Evolutionary conservation across 2,888 invertebrate genomes (phyloP).

Genomic region (Diaperis boleti): DNA sequence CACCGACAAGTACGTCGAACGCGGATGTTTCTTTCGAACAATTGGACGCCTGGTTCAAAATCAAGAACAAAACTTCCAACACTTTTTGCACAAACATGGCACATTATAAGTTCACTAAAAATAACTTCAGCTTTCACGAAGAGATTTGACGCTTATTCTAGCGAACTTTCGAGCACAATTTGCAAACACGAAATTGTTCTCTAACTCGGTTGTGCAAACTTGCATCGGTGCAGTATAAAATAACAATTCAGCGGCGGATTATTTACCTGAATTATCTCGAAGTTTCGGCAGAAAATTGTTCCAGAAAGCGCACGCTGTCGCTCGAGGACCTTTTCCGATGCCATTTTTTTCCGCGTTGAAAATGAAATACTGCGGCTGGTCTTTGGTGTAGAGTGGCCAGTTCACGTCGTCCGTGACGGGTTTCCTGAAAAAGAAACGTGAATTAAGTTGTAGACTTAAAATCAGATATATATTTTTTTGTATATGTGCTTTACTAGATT

Average conservation of each 20-base stretch:
- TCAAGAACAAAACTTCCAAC: background rate
- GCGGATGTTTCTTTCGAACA: too few species aligned
- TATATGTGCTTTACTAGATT: too few species aligned
- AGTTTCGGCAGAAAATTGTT: constrained; percentile 94
- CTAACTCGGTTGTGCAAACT: background rate
- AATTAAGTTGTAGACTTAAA: too few species aligned
- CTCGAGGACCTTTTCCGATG: constrained; percentile 79
- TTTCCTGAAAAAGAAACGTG: constrained; percentile 68
- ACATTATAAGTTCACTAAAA: too few species aligned
- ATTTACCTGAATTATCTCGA: constrained; percentile 76
- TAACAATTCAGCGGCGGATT: background rate
- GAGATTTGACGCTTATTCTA: background rate
- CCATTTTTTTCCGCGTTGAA: constrained; percentile 86
- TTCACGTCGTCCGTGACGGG: constrained; percentile 78
- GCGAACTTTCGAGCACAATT: background rate
- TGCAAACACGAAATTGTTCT: background rate
- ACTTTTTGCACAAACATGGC: background rate
- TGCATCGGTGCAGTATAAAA: constrained; percentile 1
- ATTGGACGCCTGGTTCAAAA: too few species aligned
- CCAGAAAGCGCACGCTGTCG: constrained; percentile 96
- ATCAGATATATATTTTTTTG: too few species aligned
- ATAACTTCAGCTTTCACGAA: background rate
- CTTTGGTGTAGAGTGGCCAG: constrained; percentile 90
- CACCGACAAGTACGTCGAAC: too few species aligned
- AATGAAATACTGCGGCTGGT: constrained; percentile 89